These are phyloP conservation scores for Alloplasta piceator DNA, from an alignment of 2,888 invertebrate genomes.

Conservation along the genomic window DNA sequence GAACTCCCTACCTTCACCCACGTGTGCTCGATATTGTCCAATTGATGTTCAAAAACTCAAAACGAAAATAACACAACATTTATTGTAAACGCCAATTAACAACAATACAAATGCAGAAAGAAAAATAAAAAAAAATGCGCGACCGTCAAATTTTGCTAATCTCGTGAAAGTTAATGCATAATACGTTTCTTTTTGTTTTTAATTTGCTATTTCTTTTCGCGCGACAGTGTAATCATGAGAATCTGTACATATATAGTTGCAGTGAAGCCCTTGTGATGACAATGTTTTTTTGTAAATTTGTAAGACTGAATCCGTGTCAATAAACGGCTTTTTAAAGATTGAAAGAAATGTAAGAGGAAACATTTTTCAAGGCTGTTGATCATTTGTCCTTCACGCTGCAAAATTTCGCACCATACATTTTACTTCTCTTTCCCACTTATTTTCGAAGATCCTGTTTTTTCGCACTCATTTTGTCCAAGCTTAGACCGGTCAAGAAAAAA, in stretches of 20 bases:
- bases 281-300: constrained; percentile 71
- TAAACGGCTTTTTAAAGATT: constrained; percentile 70
- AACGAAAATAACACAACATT: constrained; percentile 1
- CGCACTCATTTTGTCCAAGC: neutral
- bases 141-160: neutral
- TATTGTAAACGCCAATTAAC: neutral
- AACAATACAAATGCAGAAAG: neutral
- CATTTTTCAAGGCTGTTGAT: constrained; percentile 58
- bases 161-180: constrained; percentile 26
- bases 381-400: constrained; percentile 42
- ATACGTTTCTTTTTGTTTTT: constrained; percentile 9
- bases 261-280: constrained; percentile 68
- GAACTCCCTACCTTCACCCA: neutral
- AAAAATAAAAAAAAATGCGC: neutral
- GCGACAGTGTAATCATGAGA: constrained; percentile 56
- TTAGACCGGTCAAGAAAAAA: too few species aligned
- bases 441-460: constrained; percentile 12
- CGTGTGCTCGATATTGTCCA: constrained; percentile 35
- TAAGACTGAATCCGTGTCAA: constrained; percentile 73
- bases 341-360: constrained; percentile 40
- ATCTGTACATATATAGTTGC: constrained; percentile 66
- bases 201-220: constrained; percentile 12
- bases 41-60: constrained; percentile 1
- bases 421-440: constrained; percentile 15
- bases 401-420: neutral